phyloP scores from a whole-genome alignment of 1,140 invertebrate species.

The Bombyx mandarina region DNA sequence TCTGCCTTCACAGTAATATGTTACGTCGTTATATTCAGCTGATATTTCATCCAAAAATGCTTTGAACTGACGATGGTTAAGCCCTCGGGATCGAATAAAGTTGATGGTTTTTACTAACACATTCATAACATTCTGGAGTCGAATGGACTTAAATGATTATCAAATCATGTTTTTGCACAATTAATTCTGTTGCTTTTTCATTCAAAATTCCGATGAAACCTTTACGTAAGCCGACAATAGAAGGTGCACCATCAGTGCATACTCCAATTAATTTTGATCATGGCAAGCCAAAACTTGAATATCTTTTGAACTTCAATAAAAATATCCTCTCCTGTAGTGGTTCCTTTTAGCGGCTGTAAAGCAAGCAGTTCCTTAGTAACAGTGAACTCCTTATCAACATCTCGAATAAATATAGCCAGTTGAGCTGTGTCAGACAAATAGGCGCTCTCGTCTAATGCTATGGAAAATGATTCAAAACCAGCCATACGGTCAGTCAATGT shows the following conservation, averaged over 20 bases:
- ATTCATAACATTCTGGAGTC: no score
- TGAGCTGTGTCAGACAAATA: constrained; percentile 10
- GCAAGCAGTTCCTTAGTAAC: constrained; percentile 10
- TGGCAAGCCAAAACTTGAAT: not conserved
- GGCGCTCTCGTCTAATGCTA: constrained; percentile 6
- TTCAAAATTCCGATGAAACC: constrained; percentile 5
- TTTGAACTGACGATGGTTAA: no score
- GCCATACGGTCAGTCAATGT: constrained; percentile 1
- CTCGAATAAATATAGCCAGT: constrained; percentile 5
- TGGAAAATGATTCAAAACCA: constrained; percentile 10
- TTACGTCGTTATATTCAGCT: no score
- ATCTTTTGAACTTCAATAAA: not conserved
- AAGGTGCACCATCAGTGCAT: constrained; percentile 5
- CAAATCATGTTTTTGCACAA: not conserved
- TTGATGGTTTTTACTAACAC: not conserved
- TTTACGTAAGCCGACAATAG: constrained; percentile 4
- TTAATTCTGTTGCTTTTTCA: constrained; percentile 9
- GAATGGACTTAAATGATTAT: constrained; percentile 9
- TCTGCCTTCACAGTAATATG: not conserved
- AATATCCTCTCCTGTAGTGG: not conserved
- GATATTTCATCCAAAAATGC: no score
- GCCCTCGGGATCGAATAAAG: not conserved
- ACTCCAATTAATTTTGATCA: constrained; percentile 3
- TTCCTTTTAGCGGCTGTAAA: constrained; percentile 2
- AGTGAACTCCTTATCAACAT: constrained; percentile 6